These are phyloP conservation scores for Lasioglossum villosulum DNA, from an alignment of 2,888 invertebrate genomes.

Conservation along the genomic window DNA sequence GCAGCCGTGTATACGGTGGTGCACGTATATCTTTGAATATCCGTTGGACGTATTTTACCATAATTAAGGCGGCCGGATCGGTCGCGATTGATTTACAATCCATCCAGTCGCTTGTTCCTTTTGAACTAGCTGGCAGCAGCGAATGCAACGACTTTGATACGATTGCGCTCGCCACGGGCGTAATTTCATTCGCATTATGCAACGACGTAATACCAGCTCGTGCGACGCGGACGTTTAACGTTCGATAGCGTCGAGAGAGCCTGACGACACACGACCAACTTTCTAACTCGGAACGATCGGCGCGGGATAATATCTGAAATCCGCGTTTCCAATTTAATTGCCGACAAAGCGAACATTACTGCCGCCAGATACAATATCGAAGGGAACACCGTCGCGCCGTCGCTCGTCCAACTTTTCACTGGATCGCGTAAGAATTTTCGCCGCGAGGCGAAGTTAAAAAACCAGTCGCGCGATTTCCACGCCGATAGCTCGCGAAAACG, in stretches of 20 bases:
- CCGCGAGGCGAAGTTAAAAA: background rate
- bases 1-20: background rate
- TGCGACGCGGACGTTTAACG: slow-evolving; percentile 36
- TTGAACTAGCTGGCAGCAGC: background rate
- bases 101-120: slow-evolving; percentile 11
- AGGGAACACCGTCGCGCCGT: background rate
- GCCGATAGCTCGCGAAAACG: background rate
- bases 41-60: slow-evolving; percentile 24
- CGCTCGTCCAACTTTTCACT: slow-evolving; percentile 5
- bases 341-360: background rate
- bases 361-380: slow-evolving; percentile 25
- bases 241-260: slow-evolving; percentile 13
- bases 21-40: slow-evolving; percentile 11
- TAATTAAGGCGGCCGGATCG: slow-evolving; percentile 53
- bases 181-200: slow-evolving; percentile 33
- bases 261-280: slow-evolving; percentile 9
- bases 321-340: slow-evolving; percentile 42
- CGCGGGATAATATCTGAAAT: slow-evolving; percentile 17
- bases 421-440: slow-evolving; percentile 23
- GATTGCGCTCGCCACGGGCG: slow-evolving; percentile 27
- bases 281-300: slow-evolving; percentile 18
- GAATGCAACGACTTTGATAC: slow-evolving; percentile 30
- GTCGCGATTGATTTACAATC: slow-evolving; percentile 49
- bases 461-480: background rate
- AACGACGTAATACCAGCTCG: slow-evolving; percentile 36